Conservation (phyloP, 2,888 invertebrate species). For the Dyspetes luteomarginatus region DNA sequence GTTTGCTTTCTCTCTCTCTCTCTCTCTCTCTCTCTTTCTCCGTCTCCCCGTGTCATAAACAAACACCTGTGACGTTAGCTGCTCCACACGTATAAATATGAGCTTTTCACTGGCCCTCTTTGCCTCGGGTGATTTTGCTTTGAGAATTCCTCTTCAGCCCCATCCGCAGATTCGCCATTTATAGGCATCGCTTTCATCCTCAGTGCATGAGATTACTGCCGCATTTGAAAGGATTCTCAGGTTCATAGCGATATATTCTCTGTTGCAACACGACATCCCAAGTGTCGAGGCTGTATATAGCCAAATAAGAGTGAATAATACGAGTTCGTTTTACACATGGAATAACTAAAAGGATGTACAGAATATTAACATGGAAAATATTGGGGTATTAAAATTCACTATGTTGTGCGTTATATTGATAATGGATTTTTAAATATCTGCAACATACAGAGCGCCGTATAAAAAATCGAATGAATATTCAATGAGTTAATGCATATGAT, state of each 20-base stretch:
- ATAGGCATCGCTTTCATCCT: constrained; percentile 9
- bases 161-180: background rate
- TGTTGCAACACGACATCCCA: background rate
- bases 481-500: no score
- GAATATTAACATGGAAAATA: no score
- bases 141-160: constrained; percentile 26
- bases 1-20: background rate
- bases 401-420: no score
- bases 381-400: no score
- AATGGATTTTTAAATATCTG: no score
- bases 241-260: background rate
- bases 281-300: no score
- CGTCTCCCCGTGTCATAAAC: background rate
- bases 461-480: no score
- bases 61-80: background rate
- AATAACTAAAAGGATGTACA: no score
- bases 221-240: background rate
- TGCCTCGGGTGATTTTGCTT: constrained; percentile 19
- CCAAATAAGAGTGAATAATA: no score
- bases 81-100: background rate
- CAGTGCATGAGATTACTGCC: background rate
- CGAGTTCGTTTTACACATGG: no score
- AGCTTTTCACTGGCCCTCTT: background rate
- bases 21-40: constrained; percentile 3
- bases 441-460: no score